Evolutionary conservation across 1,140 invertebrate species (phyloP), one percentile per base, ranked within the genome.

Genomic region (Macrobrachium nipponense): DNA sequence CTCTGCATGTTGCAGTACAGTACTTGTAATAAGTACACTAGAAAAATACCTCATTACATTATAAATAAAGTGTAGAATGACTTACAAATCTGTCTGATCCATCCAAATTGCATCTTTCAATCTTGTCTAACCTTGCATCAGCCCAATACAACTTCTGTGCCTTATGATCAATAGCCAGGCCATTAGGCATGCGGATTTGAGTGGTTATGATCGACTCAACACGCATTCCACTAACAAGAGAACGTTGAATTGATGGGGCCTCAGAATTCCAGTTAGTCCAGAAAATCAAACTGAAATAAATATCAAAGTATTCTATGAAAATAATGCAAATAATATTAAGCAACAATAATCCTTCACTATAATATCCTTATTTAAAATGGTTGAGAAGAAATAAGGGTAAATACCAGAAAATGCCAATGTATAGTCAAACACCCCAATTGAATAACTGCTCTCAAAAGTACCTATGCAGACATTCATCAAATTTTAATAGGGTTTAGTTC

Each of bases 71-170:
- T 5, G 23, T 62, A 23, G 43, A 2, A 4, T 70, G 15, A 80
- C 96, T 93, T 61, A 94, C 94, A 87, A 93, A 93, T 68, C 96
- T 92, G 87, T 94, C 93, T 2, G 92, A 93, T 0, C 96, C 96
- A 90, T 97, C 96, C 94, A 97, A 95, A 90, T 96, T 94, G 6
- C 95, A 93, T 23, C 95, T 93, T 91, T 98, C 96, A 75, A 98
- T 97, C 90, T 96, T 96, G 89, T 94, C 92, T 2, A 93, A 89
- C 60, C 92, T 88, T 61, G 93, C 93, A 91, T 94, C 93, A 72
- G 91, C 91, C 93, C 93, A 94, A 86, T 93, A 94, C 11, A 94
- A 89, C 90, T 95, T 94, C 85, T 94, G 93, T 11, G 94, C 93
- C 60, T 92, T 91, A 90, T 95, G 93, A 90, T 96, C 96, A 15